Evolutionary conservation across 2,888 invertebrate species (phyloP).

Genomic region (Phlogophora meticulosa): DNA sequence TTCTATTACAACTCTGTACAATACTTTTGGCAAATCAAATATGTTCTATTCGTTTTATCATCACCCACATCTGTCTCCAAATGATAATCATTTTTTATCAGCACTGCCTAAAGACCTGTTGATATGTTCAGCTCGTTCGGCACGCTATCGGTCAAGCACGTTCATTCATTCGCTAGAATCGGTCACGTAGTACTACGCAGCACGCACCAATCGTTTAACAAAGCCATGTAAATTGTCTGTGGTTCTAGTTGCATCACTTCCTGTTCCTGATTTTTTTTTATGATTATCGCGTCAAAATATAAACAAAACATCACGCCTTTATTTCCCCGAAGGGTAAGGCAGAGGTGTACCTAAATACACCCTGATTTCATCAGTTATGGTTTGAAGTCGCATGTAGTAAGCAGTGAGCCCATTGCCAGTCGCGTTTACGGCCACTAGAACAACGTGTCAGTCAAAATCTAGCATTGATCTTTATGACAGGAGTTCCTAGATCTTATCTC

Average conservation of each 20-base stretch:
- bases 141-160: constrained; percentile 31
- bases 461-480: no score
- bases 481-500: no score
- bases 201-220: constrained; percentile 28
- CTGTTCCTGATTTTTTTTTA: constrained; percentile 35
- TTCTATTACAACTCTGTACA: no score
- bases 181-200: constrained; percentile 39
- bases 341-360: no score
- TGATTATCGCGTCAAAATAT: background rate
- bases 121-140: constrained; percentile 29
- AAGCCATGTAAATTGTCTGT: constrained; percentile 19
- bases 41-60: background rate
- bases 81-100: background rate
- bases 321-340: no score
- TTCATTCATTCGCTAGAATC: constrained; percentile 27
- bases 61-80: background rate
- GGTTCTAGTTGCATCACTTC: constrained; percentile 21
- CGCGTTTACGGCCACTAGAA: no score
- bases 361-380: no score
- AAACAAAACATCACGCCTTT: no score
- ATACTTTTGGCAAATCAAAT: no score
- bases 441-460: no score
- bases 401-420: no score
- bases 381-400: no score
- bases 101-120: constrained; percentile 6